phyloP scores from a whole-genome alignment of 1,140 invertebrate genomes.

The Micrasema longulum region DNA sequence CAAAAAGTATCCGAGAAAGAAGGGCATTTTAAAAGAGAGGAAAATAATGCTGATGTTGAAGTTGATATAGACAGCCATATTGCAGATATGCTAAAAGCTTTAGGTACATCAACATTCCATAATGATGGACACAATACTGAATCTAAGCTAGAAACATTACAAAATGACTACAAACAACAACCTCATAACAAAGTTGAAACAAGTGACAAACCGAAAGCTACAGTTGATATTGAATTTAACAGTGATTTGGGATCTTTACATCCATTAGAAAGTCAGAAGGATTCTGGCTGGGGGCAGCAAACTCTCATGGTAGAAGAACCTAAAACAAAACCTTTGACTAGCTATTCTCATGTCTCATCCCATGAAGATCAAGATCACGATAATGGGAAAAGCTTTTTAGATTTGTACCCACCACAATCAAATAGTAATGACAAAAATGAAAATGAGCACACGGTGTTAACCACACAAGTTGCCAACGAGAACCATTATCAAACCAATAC shows the following conservation, averaged over 20 bases:
- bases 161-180: background rate
- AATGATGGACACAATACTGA: conserved; percentile 20
- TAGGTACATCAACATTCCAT: conserved; percentile 6
- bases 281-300: conserved; percentile 6
- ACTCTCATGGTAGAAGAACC: conserved; percentile 4
- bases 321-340: conserved; percentile 3
- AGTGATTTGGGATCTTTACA: background rate
- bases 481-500: background rate
- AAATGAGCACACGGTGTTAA: background rate
- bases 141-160: conserved; percentile 16
- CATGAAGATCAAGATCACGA: background rate
- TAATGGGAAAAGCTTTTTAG: conserved; percentile 27
- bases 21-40: conserved; percentile 1
- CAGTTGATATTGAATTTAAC: conserved; percentile 18
- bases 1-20: conserved; percentile 12
- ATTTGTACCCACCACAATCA: background rate
- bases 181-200: too few species aligned
- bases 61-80: conserved; percentile 38
- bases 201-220: conserved; percentile 11
- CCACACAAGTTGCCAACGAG: background rate
- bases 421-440: background rate
- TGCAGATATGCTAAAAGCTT: conserved; percentile 25
- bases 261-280: conserved; percentile 3
- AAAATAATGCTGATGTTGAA: background rate
- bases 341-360: background rate